Base-by-base conservation (phyloP, 1,140 invertebrate species). In the Dryas iulia region DNA sequence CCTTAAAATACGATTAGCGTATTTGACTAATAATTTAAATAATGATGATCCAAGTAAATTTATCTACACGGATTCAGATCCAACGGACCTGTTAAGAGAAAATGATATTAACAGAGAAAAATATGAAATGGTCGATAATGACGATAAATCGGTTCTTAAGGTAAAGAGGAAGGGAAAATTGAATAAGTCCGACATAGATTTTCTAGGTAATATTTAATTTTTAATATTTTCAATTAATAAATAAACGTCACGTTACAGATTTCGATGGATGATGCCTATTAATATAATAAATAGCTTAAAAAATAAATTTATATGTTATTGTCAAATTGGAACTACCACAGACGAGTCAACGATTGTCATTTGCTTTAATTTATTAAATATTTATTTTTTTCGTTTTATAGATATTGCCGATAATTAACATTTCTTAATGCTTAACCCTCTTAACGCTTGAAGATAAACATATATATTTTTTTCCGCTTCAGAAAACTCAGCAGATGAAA, bases 1-100 rank as follows among this genome's bases (percentile, higher is more conserved):
- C 31, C 75, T 88, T 47, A 88, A 89, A 78, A 86, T 90, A 73
- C 83, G 79, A 25, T 76, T 90, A 71, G 82, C 84, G 28, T 82
- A 81, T 71, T 76, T 86, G 53, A 83, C 64, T 47, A 78, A 87
- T 66, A 73, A 84, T 61, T 70, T 83, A 30, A 74, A 78, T 33
- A 78, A 78, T 53, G 59, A 53, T 31, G 54, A 74, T 21, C 18
- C 68, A 59, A 73, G 76, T 58, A 68, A 71, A 33, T 65, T 78
- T 65, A 26, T 56, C 11, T 75, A 81, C 53, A 62, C 66, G 33
- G 64, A 74, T 52, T 59, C 74, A 21, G 28, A 75, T 62, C 73
- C 73, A 68, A 64, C 76, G 57, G 69, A 78, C 61, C 62, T 56
- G 30, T 67, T 54, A 14, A 71, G 64, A 39, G 53, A 52, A 7